Base-by-base conservation (phyloP, 2,888 invertebrate genomes). In the Elegia similella region DNA sequence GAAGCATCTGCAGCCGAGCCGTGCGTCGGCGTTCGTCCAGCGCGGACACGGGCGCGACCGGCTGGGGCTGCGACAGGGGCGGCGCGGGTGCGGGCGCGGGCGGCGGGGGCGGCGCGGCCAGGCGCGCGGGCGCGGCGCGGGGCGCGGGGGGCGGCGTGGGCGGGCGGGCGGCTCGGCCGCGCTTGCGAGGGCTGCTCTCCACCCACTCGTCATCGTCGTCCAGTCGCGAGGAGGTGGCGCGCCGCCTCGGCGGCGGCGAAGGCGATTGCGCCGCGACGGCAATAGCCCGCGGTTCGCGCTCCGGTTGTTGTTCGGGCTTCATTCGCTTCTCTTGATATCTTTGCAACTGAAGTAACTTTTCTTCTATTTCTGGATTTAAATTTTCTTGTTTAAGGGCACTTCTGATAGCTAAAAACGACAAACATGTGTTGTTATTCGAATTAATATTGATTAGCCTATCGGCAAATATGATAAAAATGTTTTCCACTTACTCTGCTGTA, bases 301-400 rank as follows among this genome's bases (percentile, higher is more conserved):
- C 84, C 42, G 81, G 75, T 15, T 64, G 70, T 34, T 78, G 73
- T 64, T 93, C 92, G 8, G 93, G 93, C 70, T 94, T 95, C 95
- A 95, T 95, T 66, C 95, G 94, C 67, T 95, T 94, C 78, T 96
- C 96, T 75, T 96, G 96, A 74, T 96, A 97, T 53, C 96, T 93
- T 83, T 98, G 98, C 70, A 98, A 92, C 70, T 97, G 97, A 44
- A 98, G 90, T 52, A 98, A 86, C 78, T 98, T 98, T 75, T 98
- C 97, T 80, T 98, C 97, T 64, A 98, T 96, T 85, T 98, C 98
- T 0, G 98, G 98, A 80, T 97, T 96, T 23, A 98, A 92, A 81
- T 97, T 97, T 74, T 97, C 97, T 84, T 97, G 96, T 83, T 96
- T 96, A 61, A 98, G 87, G n/a, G 97, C 98, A 82, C 96, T 97